Evolutionary conservation across 2,888 invertebrate genomes (phyloP), one percentile per base, ranked within the genome.

Genomic region (Pristionchus exspectatus): DNA sequence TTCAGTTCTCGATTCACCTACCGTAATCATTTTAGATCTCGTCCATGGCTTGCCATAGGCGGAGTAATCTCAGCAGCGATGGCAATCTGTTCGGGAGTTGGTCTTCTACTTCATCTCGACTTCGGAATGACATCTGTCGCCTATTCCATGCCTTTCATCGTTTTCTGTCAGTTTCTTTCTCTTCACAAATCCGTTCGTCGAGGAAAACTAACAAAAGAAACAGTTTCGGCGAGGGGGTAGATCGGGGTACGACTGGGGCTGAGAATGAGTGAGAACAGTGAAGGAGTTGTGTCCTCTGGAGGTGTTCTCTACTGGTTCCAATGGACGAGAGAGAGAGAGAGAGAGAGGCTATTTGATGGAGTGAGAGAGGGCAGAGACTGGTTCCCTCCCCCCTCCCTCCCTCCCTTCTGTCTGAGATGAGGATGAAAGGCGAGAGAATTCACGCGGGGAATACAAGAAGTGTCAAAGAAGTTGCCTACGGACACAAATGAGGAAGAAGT

Each of bases 51-150:
- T 38, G 98, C 98, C 0, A 96, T 98, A 72, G 96, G 98, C 92
- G 98, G 98, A 33, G 98, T 98, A 93, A 95, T 98, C 30, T 98
- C 98, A 0, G 98, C 98, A 0, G 97, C 97, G 0, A 97, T 98
- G 97, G 98, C 98, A 9, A 98, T 98, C 0, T 83, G 87, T 66
- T 97, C 98, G 2, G 98, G 98, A 1, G 98, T 98, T 93, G 98
- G 98, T 9, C 96, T 97, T 90, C 97, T 98, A 93, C 97, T 98
- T 96, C 98, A 98, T 95, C 96, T 97, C 92, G 98, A 98, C 87
- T 94, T 92, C 86, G 93, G 92, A 83, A 94, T 95, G 91, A 95
- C 95, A 30, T 94, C 93, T 90, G 94, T 95, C 88, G 94, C 94
- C 85, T 95, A 95, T 89, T 93, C 94, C 63, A 94, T 95, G 94